Evolutionary conservation across 2,797 vertebrate species (phyloP).

Genomic region (Eulemur coronatus): DNA sequence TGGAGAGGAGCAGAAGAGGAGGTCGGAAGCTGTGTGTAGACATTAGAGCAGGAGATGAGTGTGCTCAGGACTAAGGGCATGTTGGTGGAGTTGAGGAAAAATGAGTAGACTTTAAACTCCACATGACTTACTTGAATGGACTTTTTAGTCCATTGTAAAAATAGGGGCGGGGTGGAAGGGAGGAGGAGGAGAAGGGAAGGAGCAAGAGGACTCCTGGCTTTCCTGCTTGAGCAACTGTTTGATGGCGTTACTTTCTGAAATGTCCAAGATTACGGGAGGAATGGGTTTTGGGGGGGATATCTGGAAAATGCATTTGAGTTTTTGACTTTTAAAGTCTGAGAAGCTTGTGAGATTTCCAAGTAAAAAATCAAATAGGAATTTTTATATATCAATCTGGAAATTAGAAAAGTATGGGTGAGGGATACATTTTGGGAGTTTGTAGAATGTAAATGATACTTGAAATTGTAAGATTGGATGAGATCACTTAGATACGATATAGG

Average conservation of each 20-base stretch:
- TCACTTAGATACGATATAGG: neutral
- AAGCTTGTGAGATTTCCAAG: neutral
- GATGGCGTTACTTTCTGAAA: neutral
- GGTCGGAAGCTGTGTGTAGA: neutral
- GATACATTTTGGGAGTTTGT: neutral
- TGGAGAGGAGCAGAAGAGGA: neutral
- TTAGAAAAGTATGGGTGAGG: neutral
- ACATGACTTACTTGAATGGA: neutral
- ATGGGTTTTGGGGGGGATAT: neutral
- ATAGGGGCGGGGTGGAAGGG: neutral
- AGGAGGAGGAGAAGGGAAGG: neutral
- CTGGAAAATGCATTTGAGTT: neutral
- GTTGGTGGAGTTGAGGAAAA: neutral
- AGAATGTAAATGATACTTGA: constrained; percentile 8
- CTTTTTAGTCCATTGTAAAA: neutral
- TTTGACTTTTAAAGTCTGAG: neutral
- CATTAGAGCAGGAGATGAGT: neutral
- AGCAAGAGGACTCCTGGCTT: neutral
- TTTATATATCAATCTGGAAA: neutral
- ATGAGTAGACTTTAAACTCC: neutral
- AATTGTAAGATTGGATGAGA: neutral
- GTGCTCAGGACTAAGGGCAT: neutral
- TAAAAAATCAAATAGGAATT: constrained; percentile 8
- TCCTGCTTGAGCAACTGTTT: neutral
- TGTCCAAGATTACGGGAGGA: neutral